These are phyloP conservation scores for Kryphioiulus occultus DNA, from an alignment of 2,888 invertebrate genomes.

Conservation along the genomic window DNA sequence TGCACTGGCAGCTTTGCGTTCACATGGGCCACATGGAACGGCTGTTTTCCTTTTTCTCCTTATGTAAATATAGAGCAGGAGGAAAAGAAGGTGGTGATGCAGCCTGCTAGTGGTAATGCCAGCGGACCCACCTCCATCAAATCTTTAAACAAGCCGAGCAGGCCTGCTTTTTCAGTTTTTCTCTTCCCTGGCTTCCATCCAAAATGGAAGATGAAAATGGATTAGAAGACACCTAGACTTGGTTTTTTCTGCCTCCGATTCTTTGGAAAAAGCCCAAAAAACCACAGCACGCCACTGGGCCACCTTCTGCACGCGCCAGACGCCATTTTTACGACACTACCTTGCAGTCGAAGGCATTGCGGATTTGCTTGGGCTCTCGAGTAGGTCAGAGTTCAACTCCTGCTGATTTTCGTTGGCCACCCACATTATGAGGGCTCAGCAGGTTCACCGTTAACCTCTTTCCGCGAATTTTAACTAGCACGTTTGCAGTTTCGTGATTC, in stretches of 20 bases:
- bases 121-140: slow-evolving; percentile 15
- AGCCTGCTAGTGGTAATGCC: slow-evolving; percentile 40
- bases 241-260: not conserved
- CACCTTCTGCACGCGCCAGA: not conserved
- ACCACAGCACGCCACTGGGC: slow-evolving; percentile 15
- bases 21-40: slow-evolving; percentile 36
- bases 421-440: not conserved
- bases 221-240: slow-evolving; percentile 16
- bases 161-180: not conserved
- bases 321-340: not conserved
- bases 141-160: not conserved
- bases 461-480: too few relatives aligned
- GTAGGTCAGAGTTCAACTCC: not conserved
- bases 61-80: slow-evolving; percentile 45
- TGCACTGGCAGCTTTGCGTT: not conserved
- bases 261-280: not conserved
- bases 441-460: too few relatives aligned
- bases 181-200: not conserved
- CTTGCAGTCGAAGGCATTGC: not conserved
- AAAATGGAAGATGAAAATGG: not conserved
- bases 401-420: not conserved
- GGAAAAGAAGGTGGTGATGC: slow-evolving; percentile 31
- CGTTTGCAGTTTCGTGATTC: too few relatives aligned
- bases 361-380: not conserved
- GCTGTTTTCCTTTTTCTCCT: slow-evolving; percentile 42